These are phyloP conservation scores for Actenoides hombroni DNA, from an alignment of 2,113 vertebrate species.

Conservation along the genomic window DNA sequence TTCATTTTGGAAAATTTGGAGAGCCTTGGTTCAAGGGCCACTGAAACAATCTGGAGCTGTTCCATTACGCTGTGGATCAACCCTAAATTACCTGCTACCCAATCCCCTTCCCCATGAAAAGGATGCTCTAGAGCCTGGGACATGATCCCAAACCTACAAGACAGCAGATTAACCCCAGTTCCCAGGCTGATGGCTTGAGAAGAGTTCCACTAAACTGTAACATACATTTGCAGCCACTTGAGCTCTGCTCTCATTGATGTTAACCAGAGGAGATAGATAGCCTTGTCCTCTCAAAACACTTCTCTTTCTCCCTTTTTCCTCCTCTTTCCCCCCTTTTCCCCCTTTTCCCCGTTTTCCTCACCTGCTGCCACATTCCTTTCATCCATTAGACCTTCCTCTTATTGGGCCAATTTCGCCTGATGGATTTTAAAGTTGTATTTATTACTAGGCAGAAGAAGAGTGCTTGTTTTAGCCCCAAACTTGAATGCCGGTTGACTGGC, in stretches of 20 bases:
- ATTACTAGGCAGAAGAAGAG: background rate
- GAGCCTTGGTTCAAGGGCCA: background rate
- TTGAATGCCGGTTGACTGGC: background rate
- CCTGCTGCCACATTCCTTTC: background rate
- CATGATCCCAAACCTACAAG: background rate
- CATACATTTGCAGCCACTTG: too few relatives aligned
- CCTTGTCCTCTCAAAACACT: too few relatives aligned
- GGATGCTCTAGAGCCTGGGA: background rate
- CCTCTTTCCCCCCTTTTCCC: background rate
- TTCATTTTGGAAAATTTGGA: background rate
- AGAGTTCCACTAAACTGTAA: background rate
- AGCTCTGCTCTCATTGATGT: too few relatives aligned
- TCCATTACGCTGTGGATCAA: background rate
- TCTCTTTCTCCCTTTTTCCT: too few relatives aligned
- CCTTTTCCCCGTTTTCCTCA: background rate
- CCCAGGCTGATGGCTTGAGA: background rate
- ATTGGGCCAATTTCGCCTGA: background rate
- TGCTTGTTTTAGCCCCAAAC: background rate
- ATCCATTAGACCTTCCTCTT: background rate
- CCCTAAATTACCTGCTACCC: rapidly evolving
- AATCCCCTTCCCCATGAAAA: background rate
- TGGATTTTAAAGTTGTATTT: background rate
- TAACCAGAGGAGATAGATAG: too few relatives aligned
- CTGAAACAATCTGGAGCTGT: background rate
- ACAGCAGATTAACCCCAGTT: background rate